A percentile compares a stretch with the other conserved stretches of the same genome.
These are phyloP conservation scores for Phrixothrix hirtus DNA, from an alignment of 2,888 invertebrate species.

Conservation along the genomic window DNA sequence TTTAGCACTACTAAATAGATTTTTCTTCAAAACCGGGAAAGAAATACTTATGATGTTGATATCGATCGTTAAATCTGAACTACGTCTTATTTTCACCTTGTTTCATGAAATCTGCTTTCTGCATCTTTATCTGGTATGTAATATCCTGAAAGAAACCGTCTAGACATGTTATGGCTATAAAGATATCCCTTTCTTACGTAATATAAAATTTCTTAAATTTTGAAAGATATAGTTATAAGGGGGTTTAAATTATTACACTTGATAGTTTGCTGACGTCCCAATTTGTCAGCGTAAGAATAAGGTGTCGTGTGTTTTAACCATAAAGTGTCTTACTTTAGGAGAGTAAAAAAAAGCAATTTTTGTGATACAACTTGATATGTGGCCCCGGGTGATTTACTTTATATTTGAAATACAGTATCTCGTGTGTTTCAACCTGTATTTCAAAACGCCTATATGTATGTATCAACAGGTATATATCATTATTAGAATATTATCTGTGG, in stretches of 20 bases:
- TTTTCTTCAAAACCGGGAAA: no score
- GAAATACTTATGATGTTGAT: no score
- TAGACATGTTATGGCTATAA: constrained; percentile 12
- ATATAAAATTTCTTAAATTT: constrained; percentile 6
- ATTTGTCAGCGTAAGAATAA: no score
- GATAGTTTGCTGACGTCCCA: background rate
- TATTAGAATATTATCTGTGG: constrained; percentile 36
- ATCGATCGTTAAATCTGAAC: background rate
- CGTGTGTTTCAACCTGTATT: constrained; percentile 4
- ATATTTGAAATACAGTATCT: constrained; percentile 8
- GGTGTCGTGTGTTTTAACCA: no score
- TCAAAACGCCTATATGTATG: constrained; percentile 7
- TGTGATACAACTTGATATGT: constrained; percentile 7
- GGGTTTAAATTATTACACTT: background rate
- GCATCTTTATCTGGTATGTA: constrained; percentile 3
- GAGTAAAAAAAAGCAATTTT: background rate
- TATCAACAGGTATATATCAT: constrained; percentile 29
- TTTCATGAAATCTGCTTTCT: constrained; percentile 1
- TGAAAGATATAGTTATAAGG: constrained; percentile 3
- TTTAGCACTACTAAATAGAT: no score
- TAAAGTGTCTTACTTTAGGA: no score
- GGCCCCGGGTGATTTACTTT: constrained; percentile 2
- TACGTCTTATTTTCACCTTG: background rate
- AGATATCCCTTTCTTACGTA: background rate
- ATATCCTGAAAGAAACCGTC: constrained; percentile 11